Evolutionary conservation across 2,113 vertebrate genomes (phyloP).

Genomic region (Hirundichthys speculiger): DNA sequence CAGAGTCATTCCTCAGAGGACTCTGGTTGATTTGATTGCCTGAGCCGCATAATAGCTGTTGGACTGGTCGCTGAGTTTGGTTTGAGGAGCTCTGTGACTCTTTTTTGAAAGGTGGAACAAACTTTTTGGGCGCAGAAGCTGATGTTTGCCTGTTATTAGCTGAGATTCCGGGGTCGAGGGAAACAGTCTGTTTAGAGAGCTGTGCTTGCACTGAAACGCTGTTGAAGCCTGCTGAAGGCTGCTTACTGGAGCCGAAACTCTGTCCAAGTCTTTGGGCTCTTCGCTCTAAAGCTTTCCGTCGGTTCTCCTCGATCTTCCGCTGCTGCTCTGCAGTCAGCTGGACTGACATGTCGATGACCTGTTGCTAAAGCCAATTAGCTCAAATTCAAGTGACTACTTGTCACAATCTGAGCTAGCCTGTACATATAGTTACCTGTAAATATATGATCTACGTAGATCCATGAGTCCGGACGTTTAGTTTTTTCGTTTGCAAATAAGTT

Average conservation of each 20-base stretch:
- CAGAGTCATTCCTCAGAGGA: background rate
- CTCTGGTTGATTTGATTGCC: constrained; percentile 11
- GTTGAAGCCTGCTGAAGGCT: constrained; percentile 20
- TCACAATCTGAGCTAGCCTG: background rate
- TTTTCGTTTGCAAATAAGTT: too few relatives aligned
- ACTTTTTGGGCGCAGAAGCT: constrained; percentile 8
- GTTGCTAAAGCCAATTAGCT: background rate
- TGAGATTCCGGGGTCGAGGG: background rate
- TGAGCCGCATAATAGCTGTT: constrained; percentile 5
- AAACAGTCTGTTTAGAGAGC: background rate
- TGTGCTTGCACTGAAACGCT: constrained; percentile 17
- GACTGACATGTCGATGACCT: constrained; percentile 81
- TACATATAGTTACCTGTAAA: background rate
- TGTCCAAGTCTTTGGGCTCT: constrained; percentile 87
- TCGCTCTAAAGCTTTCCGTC: constrained; percentile 87
- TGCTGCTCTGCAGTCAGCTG: constrained; percentile 90
- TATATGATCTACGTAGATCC: background rate
- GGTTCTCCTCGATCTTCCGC: constrained; percentile 91
- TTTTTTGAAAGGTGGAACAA: constrained; percentile 25
- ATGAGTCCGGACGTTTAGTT: background rate
- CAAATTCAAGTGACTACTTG: too few relatives aligned
- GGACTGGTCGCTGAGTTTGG: background rate
- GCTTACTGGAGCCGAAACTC: constrained; percentile 6
- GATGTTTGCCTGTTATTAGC: constrained; percentile 9
- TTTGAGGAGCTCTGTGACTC: background rate